Percentiles rank a stretch among this genome's conserved stretches.
Evolutionary conservation across 2,888 invertebrate species (phyloP).

Genomic region (Iphiclides podalirius): DNA sequence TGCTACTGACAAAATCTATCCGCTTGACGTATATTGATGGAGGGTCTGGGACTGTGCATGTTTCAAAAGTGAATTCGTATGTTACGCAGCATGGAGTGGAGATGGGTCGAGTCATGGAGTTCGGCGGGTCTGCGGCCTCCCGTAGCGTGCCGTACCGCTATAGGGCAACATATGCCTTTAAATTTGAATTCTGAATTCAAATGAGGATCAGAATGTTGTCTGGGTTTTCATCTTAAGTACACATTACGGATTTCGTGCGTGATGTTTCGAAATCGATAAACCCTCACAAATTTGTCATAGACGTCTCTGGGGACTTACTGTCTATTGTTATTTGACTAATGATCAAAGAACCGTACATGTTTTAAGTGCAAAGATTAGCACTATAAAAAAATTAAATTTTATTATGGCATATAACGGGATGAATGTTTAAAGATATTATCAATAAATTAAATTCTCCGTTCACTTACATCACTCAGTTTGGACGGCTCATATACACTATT

Average conservation of each 20-base stretch:
- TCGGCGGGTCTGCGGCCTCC: constrained; percentile 50
- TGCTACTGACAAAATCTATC: constrained; percentile 44
- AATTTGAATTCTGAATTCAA: constrained; percentile 66
- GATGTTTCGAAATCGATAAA: constrained; percentile 55
- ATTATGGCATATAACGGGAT: too few relatives aligned
- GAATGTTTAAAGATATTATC: too few relatives aligned
- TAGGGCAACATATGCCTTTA: constrained; percentile 51
- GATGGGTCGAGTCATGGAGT: constrained; percentile 61
- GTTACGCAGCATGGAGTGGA: constrained; percentile 72
- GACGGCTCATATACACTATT: too few relatives aligned
- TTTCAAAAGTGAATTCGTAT: constrained; percentile 69
- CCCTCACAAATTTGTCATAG: constrained; percentile 49
- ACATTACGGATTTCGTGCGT: constrained; percentile 48
- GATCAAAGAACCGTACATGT: too few relatives aligned
- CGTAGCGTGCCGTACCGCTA: constrained; percentile 50
- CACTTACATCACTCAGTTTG: too few relatives aligned
- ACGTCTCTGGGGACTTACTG: constrained; percentile 40
- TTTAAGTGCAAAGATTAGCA: too few relatives aligned
- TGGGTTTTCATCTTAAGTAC: constrained; percentile 31
- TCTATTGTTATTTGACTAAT: constrained; percentile 1
- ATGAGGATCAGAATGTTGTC: constrained; percentile 49
- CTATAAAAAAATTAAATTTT: too few relatives aligned
- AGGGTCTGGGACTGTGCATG: constrained; percentile 50
- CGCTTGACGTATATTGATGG: constrained; percentile 64
- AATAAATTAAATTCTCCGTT: too few relatives aligned